Evolutionary conservation across 2,888 invertebrate genomes (phyloP), one percentile per base, ranked within the genome.

Genomic region (Parapristionchus giblindavisi): DNA sequence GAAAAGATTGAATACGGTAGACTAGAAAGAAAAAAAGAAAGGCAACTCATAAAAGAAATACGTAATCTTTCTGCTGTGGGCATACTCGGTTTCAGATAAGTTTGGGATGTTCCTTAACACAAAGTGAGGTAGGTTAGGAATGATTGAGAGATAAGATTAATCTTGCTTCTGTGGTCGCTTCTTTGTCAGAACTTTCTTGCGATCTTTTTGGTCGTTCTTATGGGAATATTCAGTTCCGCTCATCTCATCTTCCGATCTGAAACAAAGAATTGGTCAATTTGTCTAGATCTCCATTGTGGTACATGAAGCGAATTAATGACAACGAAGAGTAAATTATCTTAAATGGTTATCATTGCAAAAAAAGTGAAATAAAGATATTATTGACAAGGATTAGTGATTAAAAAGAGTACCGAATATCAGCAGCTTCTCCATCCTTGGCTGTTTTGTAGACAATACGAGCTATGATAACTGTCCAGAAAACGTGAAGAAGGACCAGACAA

Each of bases 391-490:
- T n/a, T n/a, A n/a, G n/a, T n/a, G n/a, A n/a, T n/a, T n/a, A n/a
- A n/a, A n/a, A n/a, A n/a, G n/a, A n/a, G n/a, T 79, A 84, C 54
- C 81, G 77, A 29, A 81, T 79, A 72, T 81, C 81, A 17, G 72
- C 72, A 14, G 77, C 81, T 54, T 81, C 80, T 43, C 81, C 81
- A n/a, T 76, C 75, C 14, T 60, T 56, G 3, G 81, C 48, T n/a
- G 81, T 76, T 36, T 72, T 68, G 43, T 68, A 68, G 21, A 68
- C 68, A n/a, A 68, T 52, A 24, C 77, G 80, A 48, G 81, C 72
- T 63, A 85, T 85, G 71, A 85, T 78, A 60, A 83, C 78, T 1
- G 86, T 86, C 86, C 86, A 86, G 81, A 86, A 86, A 66, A 86
- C 71, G 77, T 86, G 86, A 5, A 86, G 80, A 32, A 81, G 75